Conservation (phyloP, 2,888 invertebrate species). For the Epinotia brunnichana region DNA sequence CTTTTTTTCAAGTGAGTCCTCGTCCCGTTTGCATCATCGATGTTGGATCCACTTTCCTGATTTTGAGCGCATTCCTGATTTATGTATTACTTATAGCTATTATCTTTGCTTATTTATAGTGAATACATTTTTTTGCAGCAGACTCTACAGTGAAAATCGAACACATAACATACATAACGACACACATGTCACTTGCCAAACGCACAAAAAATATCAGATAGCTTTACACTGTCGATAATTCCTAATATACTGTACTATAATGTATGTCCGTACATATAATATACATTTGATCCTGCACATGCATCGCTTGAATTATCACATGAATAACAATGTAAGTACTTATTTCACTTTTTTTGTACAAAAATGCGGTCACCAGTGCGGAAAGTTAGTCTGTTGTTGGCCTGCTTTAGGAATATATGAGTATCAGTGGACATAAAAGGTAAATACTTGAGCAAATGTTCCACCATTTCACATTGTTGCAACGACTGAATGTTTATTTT, state of each 20-base stretch:
- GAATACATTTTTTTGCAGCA: too few species aligned
- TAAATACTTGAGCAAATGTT: conserved; percentile 28
- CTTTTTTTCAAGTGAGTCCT: too few species aligned
- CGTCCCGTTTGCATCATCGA: too few species aligned
- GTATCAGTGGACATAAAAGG: conserved; percentile 17
- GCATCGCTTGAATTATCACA: background rate
- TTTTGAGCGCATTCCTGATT: too few species aligned
- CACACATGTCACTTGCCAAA: background rate
- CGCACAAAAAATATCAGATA: background rate
- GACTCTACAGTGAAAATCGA: too few species aligned
- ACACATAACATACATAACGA: too few species aligned
- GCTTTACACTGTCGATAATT: background rate
- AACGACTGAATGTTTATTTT: conserved; percentile 15
- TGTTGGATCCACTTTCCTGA: too few species aligned
- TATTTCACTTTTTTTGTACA: conserved; percentile 1
- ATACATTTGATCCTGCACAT: background rate
- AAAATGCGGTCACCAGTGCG: conserved; percentile 33
- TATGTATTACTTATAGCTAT: too few species aligned
- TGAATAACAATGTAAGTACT: background rate
- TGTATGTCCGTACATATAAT: too few species aligned
- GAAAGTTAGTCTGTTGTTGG: conserved; percentile 51
- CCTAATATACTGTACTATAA: background rate
- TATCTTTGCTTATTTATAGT: too few species aligned
- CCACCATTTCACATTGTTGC: conserved; percentile 23
- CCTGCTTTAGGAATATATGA: conserved; percentile 52